Percentiles rank a stretch among this genome's conserved stretches.
Evolutionary conservation across 2,888 invertebrate genomes (phyloP).

Genomic region (Pyrrhia umbra): DNA sequence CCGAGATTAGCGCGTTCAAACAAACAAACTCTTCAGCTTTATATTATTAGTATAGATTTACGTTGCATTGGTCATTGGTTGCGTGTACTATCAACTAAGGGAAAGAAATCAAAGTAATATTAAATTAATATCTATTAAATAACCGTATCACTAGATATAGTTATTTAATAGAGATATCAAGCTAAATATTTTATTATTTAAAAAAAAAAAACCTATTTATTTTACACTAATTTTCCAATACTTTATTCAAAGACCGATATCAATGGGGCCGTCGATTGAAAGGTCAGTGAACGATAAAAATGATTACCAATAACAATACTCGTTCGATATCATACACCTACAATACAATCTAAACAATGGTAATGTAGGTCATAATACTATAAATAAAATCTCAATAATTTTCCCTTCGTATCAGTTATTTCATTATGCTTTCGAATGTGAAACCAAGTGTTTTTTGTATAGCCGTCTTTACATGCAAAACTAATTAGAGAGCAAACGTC

Average conservation of each 20-base stretch:
- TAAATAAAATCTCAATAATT: conserved; percentile 32
- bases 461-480: conserved; percentile 82
- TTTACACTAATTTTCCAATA: conserved; percentile 17
- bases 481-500: conserved; percentile 74
- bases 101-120: too few species aligned
- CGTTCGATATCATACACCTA: conserved; percentile 46
- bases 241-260: conserved; percentile 28
- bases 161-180: too few species aligned
- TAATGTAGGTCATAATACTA: conserved; percentile 44
- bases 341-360: conserved; percentile 13
- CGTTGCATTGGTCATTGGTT: too few species aligned
- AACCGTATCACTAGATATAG: too few species aligned
- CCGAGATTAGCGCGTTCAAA: too few species aligned
- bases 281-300: conserved; percentile 57
- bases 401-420: conserved; percentile 58
- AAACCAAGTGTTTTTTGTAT: conserved; percentile 75
- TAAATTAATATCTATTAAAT: too few species aligned
- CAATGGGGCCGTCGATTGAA: conserved; percentile 29
- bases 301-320: conserved; percentile 50
- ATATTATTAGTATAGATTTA: too few species aligned
- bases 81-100: too few species aligned
- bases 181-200: not conserved
- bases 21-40: too few species aligned
- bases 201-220: not conserved
- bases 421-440: conserved; percentile 81